Base-by-base conservation (phyloP, 2,113 vertebrate species). In the Halcyon malimbica region DNA sequence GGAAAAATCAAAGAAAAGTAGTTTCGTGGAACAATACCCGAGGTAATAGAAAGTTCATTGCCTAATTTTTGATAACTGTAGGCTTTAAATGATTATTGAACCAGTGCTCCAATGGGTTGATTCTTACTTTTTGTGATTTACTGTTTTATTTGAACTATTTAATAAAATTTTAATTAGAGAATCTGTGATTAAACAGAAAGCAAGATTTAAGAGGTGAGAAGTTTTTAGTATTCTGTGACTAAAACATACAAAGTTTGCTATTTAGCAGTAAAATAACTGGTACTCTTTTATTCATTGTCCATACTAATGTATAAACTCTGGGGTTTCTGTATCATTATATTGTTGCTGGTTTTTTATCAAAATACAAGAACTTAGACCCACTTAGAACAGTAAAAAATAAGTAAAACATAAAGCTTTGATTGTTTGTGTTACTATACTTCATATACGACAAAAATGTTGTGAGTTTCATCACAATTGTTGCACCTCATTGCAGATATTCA, bases 121-220 rank as follows among this genome's bases (percentile, higher is more conserved):
- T 35, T 35, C 65, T 39, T 90, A 76, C 24, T 64, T 96, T 96
- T 87, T 89, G 13, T 75, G 29, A 75, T 25, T 76, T 88, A 76
- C n/a, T 78, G 77, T 93, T 93, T 89, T 56, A 84, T 90, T 76
- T 87, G n/a, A 74, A 71, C 48, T 41, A 82, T 80, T 89, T 78
- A 92, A 87, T 94, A 78, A 48, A 88, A 95, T 95, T 92, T 89
- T 82, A 84, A 54, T 94, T 82, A 95, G 46, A 89, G 51, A 95
- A 82, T 86, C 24, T 87, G 31, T 94, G 86, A 93, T 81, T 95
- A 53, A 82, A 84, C 39, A 91, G 63, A 89, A 77, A 54, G 7
- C 16, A 89, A 64, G 10, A 83, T 59, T 48, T 67, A 91, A 77
- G 18, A 53, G 4, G 28, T 81, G 11, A 68, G 44, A 87, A 89